These are phyloP conservation scores for Pundamilia nyererei DNA, from an alignment of 2,113 vertebrate species.

Conservation along the genomic window DNA sequence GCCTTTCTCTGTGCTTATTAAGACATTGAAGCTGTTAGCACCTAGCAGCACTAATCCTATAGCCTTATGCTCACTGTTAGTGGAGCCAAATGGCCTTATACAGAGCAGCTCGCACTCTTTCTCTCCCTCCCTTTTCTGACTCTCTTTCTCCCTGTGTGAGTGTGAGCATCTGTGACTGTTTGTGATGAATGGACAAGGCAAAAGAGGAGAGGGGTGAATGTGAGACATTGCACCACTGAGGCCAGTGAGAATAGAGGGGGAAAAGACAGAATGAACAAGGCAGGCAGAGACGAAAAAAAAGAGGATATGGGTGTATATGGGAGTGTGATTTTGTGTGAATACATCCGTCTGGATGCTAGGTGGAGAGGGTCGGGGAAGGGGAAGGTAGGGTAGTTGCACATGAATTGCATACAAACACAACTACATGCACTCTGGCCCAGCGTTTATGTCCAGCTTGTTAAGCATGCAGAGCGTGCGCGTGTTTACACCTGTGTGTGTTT, in stretches of 20 bases:
- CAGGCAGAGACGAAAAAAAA: constrained; percentile 8
- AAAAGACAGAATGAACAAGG: constrained; percentile 1
- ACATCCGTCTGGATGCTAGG: neutral
- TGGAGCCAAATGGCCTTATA: constrained; percentile 49
- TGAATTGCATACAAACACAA: constrained; percentile 56
- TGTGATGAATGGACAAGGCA: constrained; percentile 57
- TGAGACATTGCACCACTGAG: constrained; percentile 46
- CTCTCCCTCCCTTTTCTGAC: neutral
- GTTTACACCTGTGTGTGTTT: constrained; percentile 2
- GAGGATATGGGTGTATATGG: neutral
- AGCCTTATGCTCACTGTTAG: constrained; percentile 53
- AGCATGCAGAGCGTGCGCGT: constrained; percentile 11
- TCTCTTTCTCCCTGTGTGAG: neutral
- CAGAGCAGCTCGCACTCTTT: neutral
- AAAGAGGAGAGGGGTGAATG: constrained; percentile 46
- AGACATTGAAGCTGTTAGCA: constrained; percentile 66
- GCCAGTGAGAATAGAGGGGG: constrained; percentile 19
- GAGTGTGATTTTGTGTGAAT: neutral
- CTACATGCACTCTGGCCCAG: constrained; percentile 55
- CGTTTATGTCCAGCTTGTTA: constrained; percentile 55
- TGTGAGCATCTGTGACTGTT: constrained; percentile 34
- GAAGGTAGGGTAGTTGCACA: neutral
- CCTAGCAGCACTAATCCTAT: constrained; percentile 67
- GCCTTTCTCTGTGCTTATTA: constrained; percentile 44
- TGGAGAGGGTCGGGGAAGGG: neutral